Evolutionary conservation across 2,888 invertebrate species (phyloP).

Genomic region (Bembecia ichneumoniformis): DNA sequence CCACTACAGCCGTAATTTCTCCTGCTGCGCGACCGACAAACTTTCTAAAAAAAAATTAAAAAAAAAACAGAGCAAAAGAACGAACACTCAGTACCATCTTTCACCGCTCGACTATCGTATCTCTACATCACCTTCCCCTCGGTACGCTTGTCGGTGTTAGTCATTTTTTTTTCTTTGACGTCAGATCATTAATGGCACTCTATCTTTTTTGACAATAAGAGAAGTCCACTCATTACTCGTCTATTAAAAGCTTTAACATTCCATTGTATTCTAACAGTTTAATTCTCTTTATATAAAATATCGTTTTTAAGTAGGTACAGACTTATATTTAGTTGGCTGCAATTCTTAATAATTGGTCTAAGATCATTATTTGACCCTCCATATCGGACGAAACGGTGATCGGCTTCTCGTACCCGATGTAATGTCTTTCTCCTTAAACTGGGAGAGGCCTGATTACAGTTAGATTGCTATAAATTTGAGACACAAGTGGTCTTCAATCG

Average conservation of each 20-base stretch:
- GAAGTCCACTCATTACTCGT: not conserved
- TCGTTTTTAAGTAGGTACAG: no score
- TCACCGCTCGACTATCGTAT: conserved; percentile 61
- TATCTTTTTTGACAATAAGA: conserved; percentile 16
- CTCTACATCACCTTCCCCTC: conserved; percentile 30
- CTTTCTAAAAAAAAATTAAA: conserved; percentile 66
- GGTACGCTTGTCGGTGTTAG: not conserved
- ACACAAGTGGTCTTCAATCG: conserved; percentile 56
- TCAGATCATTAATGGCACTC: conserved; percentile 15
- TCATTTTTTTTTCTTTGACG: not conserved
- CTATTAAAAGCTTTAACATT: not conserved
- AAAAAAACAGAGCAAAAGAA: conserved; percentile 62
- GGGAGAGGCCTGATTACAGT: conserved; percentile 58
- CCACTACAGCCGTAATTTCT: conserved; percentile 52
- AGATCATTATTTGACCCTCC: conserved; percentile 34
- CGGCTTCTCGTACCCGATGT: conserved; percentile 53
- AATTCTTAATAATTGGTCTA: not conserved
- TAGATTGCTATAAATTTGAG: conserved; percentile 68
- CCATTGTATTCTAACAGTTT: no score
- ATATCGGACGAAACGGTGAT: conserved; percentile 40
- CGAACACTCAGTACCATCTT: conserved; percentile 62
- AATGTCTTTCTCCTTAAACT: conserved; percentile 55
- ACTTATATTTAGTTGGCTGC: no score
- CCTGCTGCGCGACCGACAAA: conserved; percentile 60
- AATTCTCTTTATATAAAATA: no score